phyloP scores from a whole-genome alignment of 2,888 invertebrate species.

The Vanessa cardui region DNA sequence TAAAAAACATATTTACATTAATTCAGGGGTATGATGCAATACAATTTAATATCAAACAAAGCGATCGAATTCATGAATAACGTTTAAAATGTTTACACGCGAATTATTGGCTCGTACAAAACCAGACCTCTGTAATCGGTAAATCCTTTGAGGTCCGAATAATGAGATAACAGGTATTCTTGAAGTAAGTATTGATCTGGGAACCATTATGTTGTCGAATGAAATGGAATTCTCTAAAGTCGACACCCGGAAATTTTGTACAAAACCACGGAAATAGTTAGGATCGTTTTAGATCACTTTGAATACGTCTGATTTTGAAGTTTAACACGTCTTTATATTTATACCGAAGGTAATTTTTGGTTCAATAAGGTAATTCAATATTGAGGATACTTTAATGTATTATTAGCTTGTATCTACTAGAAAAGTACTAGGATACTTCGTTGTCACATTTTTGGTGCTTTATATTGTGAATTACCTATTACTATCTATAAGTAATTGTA shows the following conservation, averaged over 20 bases:
- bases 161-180: slow-evolving; percentile 10
- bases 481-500: no score
- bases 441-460: no score
- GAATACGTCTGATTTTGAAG: neutral
- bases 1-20: no score
- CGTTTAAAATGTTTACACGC: neutral
- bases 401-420: no score
- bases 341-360: no score
- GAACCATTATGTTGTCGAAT: slow-evolving; percentile 3
- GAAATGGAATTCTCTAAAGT: slow-evolving; percentile 6
- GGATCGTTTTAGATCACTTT: neutral
- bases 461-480: no score
- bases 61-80: neutral
- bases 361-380: no score
- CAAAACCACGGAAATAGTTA: neutral
- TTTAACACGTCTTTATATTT: neutral
- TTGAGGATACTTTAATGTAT: no score
- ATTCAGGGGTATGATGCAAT: no score
- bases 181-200: slow-evolving; percentile 5
- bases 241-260: neutral
- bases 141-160: slow-evolving; percentile 6
- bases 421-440: no score
- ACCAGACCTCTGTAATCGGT: neutral
- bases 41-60: neutral
- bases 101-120: neutral